Conservation (phyloP, 2,113 vertebrate genomes). For the Cinclus mexicanus region DNA sequence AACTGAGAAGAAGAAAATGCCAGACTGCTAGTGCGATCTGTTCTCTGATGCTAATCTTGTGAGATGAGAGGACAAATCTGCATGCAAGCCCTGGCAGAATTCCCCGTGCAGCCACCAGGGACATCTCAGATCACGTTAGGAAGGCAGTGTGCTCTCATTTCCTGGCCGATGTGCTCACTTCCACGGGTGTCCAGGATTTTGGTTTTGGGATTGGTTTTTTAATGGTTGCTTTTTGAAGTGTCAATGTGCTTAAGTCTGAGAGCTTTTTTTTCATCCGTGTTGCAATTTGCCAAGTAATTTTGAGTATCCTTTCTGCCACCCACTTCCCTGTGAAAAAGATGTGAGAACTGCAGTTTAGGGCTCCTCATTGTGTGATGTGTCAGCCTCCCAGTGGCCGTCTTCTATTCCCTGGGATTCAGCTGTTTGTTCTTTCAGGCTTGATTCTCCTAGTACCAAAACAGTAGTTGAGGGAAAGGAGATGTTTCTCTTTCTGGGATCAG, state of each 20-base stretch:
- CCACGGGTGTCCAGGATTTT: not conserved
- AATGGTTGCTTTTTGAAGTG: not conserved
- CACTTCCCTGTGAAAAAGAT: not conserved
- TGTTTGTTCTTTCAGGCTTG: not conserved
- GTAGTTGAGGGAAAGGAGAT: not conserved
- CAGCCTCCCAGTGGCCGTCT: not conserved
- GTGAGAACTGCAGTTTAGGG: not conserved
- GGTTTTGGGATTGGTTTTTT: not conserved
- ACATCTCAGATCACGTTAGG: not conserved
- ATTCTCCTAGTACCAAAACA: not conserved
- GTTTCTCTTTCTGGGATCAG: not conserved
- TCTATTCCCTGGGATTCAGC: not conserved
- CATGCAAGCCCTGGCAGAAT: not conserved
- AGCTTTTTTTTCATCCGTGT: not conserved
- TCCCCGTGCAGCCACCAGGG: not conserved
- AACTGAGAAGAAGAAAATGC: not conserved
- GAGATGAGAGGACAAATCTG: not conserved
- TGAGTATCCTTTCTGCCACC: not conserved
- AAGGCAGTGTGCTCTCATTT: not conserved
- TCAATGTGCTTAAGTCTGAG: not conserved
- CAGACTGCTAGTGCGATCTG: not conserved
- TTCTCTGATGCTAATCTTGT: not conserved
- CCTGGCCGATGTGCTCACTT: not conserved
- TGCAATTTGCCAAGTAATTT: not conserved
- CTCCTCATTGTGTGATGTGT: not conserved